Evolutionary conservation across 2,888 invertebrate genomes (phyloP).

Genomic region (Lamellibrachia columna): DNA sequence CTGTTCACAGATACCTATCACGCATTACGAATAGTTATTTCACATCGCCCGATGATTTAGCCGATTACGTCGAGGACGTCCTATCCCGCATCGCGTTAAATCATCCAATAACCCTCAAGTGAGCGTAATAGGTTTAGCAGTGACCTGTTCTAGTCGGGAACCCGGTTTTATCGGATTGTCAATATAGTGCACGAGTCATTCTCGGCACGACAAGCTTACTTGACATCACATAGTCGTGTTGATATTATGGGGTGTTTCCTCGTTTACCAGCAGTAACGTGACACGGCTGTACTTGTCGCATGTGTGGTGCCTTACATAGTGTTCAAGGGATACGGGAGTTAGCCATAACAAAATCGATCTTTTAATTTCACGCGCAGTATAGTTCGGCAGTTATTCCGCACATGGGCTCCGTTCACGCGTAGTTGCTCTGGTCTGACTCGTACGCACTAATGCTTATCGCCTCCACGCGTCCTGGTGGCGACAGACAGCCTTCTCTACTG

Average conservation of each 20-base stretch:
- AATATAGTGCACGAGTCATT: background rate
- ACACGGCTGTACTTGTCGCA: background rate
- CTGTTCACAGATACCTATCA: background rate
- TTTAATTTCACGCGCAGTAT: slow-evolving; percentile 1
- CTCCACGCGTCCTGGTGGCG: background rate
- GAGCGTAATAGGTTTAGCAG: background rate
- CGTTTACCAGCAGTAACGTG: background rate
- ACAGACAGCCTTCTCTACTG: background rate
- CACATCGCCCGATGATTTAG: background rate
- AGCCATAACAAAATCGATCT: background rate
- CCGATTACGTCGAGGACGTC: background rate
- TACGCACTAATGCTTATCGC: background rate
- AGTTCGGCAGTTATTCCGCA: background rate
- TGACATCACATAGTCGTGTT: background rate
- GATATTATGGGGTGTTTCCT: background rate
- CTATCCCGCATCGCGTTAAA: background rate
- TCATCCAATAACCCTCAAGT: background rate
- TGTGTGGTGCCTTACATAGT: background rate
- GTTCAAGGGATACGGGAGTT: background rate
- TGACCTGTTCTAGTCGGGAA: background rate
- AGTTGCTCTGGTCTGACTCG: background rate
- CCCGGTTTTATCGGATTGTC: background rate
- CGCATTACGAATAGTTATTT: background rate
- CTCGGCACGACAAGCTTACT: background rate
- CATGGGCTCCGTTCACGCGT: background rate